phyloP scores from a whole-genome alignment of 2,797 vertebrate species.

The Megaceryle alcyon region DNA sequence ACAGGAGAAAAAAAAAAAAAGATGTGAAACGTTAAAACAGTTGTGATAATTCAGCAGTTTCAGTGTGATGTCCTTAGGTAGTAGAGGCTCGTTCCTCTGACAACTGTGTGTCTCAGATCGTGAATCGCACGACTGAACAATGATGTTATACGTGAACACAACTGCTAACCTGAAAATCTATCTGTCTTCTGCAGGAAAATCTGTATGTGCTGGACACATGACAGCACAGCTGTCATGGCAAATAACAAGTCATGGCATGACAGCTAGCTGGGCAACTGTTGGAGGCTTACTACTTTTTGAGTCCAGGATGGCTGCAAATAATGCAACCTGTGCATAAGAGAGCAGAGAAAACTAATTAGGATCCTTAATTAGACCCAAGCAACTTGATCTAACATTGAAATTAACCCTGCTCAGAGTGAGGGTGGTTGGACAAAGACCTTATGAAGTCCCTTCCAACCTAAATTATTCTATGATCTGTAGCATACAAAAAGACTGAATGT shows the following conservation, averaged over 20 bases:
- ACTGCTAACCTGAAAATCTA: conserved; percentile 12
- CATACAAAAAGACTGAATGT: neutral
- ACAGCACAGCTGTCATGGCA: neutral
- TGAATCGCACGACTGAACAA: neutral
- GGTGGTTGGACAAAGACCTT: neutral
- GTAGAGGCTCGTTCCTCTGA: neutral
- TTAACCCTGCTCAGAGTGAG: neutral
- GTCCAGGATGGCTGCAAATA: neutral
- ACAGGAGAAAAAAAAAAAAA: neutral
- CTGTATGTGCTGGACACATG: neutral
- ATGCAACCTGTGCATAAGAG: neutral
- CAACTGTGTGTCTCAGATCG: neutral
- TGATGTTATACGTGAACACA: neutral
- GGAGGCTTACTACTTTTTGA: neutral
- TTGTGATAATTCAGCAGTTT: neutral
- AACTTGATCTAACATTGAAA: neutral
- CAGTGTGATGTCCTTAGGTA: neutral
- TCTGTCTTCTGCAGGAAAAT: neutral
- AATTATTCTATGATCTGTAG: neutral
- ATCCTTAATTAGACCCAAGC: neutral
- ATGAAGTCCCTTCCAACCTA: neutral
- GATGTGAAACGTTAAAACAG: neutral
- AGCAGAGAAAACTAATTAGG: neutral
- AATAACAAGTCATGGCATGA: neutral
- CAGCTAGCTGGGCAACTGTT: neutral